Evolutionary conservation across 2,113 vertebrate genomes (phyloP).

Genomic region (Neopipo cinnamomea): DNA sequence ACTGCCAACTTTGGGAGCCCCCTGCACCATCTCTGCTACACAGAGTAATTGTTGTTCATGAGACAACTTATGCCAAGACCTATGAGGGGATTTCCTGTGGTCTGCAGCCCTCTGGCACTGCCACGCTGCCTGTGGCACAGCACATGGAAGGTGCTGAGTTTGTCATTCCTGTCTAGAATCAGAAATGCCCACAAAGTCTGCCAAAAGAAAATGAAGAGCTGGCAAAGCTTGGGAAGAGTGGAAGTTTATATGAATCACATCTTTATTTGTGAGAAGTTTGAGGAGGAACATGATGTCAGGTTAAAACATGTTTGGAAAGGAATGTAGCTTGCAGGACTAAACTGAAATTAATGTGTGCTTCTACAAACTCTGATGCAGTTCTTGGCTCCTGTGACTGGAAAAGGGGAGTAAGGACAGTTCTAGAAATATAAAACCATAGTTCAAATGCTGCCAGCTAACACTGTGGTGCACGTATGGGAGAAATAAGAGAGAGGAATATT

Average conservation of each 20-base stretch:
- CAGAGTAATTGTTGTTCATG: neutral
- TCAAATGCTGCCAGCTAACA: neutral
- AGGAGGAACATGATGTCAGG: constrained; percentile 64
- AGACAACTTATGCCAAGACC: neutral
- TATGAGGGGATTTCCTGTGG: neutral
- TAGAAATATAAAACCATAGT: constrained; percentile 34
- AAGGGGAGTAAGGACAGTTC: constrained; percentile 38
- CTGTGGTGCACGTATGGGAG: neutral
- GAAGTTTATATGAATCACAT: constrained; percentile 59
- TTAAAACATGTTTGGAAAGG: constrained; percentile 61
- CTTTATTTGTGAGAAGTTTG: constrained; percentile 55
- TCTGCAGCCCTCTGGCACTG: neutral
- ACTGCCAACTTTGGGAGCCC: neutral
- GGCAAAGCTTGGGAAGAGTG: constrained; percentile 19
- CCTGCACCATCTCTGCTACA: neutral
- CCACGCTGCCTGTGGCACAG: neutral
- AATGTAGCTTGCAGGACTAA: constrained; percentile 58
- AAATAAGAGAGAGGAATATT: neutral
- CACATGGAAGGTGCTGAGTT: neutral
- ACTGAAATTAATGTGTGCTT: constrained; percentile 35
- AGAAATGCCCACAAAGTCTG: constrained; percentile 24
- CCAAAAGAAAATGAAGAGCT: constrained; percentile 45
- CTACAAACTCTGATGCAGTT: constrained; percentile 22
- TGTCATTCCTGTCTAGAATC: neutral
- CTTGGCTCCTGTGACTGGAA: constrained; percentile 36